Base-by-base conservation (phyloP, 1,140 invertebrate species). In the Drosophila gunungcola region DNA sequence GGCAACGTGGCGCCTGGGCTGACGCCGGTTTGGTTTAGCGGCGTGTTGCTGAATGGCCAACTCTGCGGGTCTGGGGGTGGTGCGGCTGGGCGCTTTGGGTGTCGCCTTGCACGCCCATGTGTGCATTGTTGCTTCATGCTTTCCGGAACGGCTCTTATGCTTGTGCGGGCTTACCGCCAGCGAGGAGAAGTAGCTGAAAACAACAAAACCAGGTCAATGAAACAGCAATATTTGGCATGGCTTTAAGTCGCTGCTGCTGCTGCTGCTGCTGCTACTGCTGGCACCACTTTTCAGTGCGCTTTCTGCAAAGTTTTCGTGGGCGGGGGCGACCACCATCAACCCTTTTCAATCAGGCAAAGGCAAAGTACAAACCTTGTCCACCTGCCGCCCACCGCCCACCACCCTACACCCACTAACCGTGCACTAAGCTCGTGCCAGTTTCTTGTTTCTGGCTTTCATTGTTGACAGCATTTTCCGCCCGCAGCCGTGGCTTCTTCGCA, bases 181-280 rank as follows among this genome's bases (percentile, higher is more conserved):
- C 11, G 55, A 54, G 51, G 38, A 51, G 32, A 41, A 45, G 39
- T 48, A 39, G 51, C 73, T 65, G 53, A 65, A 82, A 69, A 58
- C 57, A 65, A 43, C 55, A 49, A 83, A 89, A 89, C 89, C 76
- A 89, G 84, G 84, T 89, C 84, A 89, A 89, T 89, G 84, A 89
- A 89, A 89, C 78, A 80, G 80, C 84, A 89, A 89, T 80, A 89
- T 89, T 89, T 88, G 80, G 84, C 77, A 78, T 55, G 73, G 80
- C 77, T 78, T 80, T 65, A 74, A 80, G 61, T 83, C 73, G 72
- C 64, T 67, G 67, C 55, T 67, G 74, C 78, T 78, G 72, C 72
- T 70, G 67, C 48, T 67, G 74, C 63, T 82, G 80, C 72, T 63
- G 51, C 62, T 52, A 63, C 27, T 7, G 25, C 45, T 12, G 21